Evolutionary conservation across 1,140 invertebrate species (phyloP), one percentile per base, ranked within the genome.

Genomic region (Contarinia nasturtii): DNA sequence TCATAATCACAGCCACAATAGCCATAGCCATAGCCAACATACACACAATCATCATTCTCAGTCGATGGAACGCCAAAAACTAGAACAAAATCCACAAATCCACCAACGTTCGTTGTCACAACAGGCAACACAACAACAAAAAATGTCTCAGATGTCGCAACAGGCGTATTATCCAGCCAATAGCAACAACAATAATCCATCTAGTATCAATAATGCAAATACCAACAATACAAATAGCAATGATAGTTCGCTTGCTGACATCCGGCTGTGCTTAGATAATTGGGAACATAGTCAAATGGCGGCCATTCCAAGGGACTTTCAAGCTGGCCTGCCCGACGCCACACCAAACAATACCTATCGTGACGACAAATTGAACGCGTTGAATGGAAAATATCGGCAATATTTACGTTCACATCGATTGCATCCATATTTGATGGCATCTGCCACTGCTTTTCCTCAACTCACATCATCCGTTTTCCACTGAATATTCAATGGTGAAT

Each of bases 381-480:
- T 33, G 10, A 65, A 66, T 51, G 69, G 68, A 46, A 71, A 71
- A 57, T 71, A 70, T 54, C 58, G 69, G 33, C 69, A 71, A 59
- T 71, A 71, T 51, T 56, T 71, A 54, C 60, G 67, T 43, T 63
- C 68, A 12, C 69, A 71, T 55, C 59, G 69, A 52, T 63, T 71
- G 55, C 69, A 71, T 59, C 69, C 69, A 2, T 71, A 71, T 53
- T 60, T 69, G 48, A 63, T 61, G 50, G 61, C 61, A 36, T 50
- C 63, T 41, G 63, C 64, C 20, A 61, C 65, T 15, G 14, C 45
- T 19, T 46, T 37, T 36, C 45, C 34, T n/a, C 33, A 19, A 20
- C 19, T 44, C 10, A 27, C 43, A 33, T 12, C 43, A 33, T 27
- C 20, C 14, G 27, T 19, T 27, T 44, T 44, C 17, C 43, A 19